Base-by-base conservation (phyloP, 2,113 vertebrate genomes). In the Junco hyemalis region DNA sequence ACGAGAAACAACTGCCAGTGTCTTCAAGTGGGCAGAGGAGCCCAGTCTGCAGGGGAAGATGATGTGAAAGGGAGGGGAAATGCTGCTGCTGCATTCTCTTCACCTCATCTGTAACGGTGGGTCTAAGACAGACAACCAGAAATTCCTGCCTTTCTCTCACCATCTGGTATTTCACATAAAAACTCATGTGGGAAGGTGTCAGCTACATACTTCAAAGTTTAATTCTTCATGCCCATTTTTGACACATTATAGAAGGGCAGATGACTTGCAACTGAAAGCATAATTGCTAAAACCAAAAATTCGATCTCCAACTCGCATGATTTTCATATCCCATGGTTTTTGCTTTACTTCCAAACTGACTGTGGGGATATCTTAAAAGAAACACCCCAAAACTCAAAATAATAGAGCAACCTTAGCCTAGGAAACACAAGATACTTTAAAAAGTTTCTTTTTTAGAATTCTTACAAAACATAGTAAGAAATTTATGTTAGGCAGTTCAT, bases 21-120 rank as follows among this genome's bases (percentile, higher is more conserved):
- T 54, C 38, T 71, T 71, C 11, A 33, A 19, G 4, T 2, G 15
- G 25, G 18, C 12, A 47, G 51, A 79, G 23, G 12, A 60, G 18
- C 28, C 10, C 23, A 71, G 65, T 8, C 19, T 80, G 35, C 24
- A 59, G 3, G 8, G 7, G 26, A 48, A 33, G 14, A 38, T 22
- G 29, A 53, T 7, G 5, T 25, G 6, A 29, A 78, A 57, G 4
- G 9, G 10, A 74, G 33, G 0, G 0, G 23, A 66, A 35, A 28
- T 29, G 51, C 35, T 73, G 63, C 53, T 61, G 18, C 25, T 54
- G 47, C 26, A 29, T 53, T 74, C 74, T 68, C 19, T 80, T 66
- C 35, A 72, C 4, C 42, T 88, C 11, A 45, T 35, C 40, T 56
- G 15, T 36, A 42, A 80, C 5, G 11, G 26, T 5, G 11, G 18